A percentile compares a stretch with the other conserved stretches of the same genome.
These are phyloP conservation scores for Mustela erminea DNA, from an alignment of 2,797 vertebrate species.

Conservation along the genomic window DNA sequence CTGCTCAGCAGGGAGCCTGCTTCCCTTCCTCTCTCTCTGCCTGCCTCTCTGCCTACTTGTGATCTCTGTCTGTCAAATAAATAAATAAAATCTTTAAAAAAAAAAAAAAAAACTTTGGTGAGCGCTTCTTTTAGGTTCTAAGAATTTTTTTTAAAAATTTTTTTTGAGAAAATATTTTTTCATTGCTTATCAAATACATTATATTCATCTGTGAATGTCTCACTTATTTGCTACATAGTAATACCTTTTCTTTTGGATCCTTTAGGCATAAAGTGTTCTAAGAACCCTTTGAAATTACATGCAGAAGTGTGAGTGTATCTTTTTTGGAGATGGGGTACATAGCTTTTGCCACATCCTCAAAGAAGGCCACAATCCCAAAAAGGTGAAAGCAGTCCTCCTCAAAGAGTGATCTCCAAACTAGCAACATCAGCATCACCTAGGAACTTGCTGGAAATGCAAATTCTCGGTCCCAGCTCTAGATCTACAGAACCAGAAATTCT, in stretches of 20 bases:
- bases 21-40: too few relatives aligned
- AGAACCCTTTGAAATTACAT: neutral
- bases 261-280: neutral
- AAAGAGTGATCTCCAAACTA: neutral
- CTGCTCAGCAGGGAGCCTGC: too few relatives aligned
- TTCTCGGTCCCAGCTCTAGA: neutral
- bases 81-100: too few relatives aligned
- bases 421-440: neutral
- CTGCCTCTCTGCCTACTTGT: too few relatives aligned
- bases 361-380: neutral
- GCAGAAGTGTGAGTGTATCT: neutral
- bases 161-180: neutral
- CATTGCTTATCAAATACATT: neutral
- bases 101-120: neutral
- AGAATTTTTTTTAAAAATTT: neutral
- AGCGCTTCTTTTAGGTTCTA: constrained; percentile 34
- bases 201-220: neutral
- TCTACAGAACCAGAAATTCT: neutral
- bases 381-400: neutral
- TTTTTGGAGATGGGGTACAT: neutral
- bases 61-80: too few relatives aligned
- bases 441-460: neutral
- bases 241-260: neutral
- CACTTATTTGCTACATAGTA: neutral
- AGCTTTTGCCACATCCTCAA: neutral